Base-by-base conservation (phyloP, 1,140 invertebrate genomes). In the Samia ricini region DNA sequence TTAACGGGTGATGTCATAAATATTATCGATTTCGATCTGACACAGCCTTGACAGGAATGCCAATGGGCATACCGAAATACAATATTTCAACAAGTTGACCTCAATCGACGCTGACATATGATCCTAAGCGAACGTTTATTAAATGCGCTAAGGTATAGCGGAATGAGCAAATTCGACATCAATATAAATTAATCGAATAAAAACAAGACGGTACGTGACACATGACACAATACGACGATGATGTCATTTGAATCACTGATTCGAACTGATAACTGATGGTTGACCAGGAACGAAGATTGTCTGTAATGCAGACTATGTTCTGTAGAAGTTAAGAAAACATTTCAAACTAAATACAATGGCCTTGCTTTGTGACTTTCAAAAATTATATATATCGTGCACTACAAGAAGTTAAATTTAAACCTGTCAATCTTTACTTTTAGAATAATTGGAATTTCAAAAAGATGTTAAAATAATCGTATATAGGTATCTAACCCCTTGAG, bases 171-270 rank as follows among this genome's bases (percentile, higher is more conserved):
- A 82, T 85, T 78, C 73, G 71, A 68, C 80, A 82, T 77, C 78
- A 82, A 74, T 77, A 73, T 73, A 72, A 61, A 76, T 81, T 81
- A 77, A 81, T 85, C 79, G 79, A 83, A 83, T 83, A 77, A 83
- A 70, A 68, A 71, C 70, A 72, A 82, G 76, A 67, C 78, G 63
- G 76, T 63, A 64, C 74, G 67, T 67, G n/a, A 71, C 80, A 79
- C 52, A 19, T 58, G 23, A 50, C 21, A 72, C 76, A 77, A 81
- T 82, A 74, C 15, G 15, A 15, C 23, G 81, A 66, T 85, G 85
- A 88, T 83, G 81, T 88, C 85, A 85, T 77, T 54, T 19, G 36
- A 49, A 21, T 12, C 56, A 12, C n/a, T 48, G 19, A 48, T 23
- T 33, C 10, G 42, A 51, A 36, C 7, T 29, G 36, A 42, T 70